Evolutionary conservation across 2,888 invertebrate species (phyloP), one percentile per base, ranked within the genome.

Genomic region (Nymphalis c-album): DNA sequence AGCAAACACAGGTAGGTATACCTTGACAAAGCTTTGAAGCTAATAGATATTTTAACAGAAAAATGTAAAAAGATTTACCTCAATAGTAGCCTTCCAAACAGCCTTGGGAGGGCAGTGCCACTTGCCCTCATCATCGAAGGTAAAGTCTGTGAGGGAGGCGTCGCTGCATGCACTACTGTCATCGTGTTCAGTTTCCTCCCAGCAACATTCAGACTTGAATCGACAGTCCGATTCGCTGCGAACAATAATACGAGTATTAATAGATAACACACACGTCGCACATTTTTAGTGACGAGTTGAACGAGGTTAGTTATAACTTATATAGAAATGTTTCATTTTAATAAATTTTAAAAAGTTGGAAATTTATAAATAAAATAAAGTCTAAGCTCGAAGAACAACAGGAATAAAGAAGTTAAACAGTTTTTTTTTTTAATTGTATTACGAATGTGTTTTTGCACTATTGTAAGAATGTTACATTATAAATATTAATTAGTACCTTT

Each of bases 71-170:
- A 20, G 35, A 40, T 8, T 7, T 82, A 95, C 95, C 92, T 96
- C 96, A 13, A 97, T 93, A 13, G 95, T 94, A 16, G 96, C 95
- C 78, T 96, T 96, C 95, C 97, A 97, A 53, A 98, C 94, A 57
- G 94, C 93, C 78, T 96, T 96, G 0, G 97, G 95, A 0, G 97
- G 95, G 73, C 95, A 94, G 72, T 95, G 95, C 96, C 96, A 97
- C 75, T 93, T 93, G 74, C 92, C 88, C 65, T 91, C 88, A 69
- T 93, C 92, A 61, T 88, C 91, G 48, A 85, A 81, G 3, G 91
- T 85, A 77, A 88, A 85, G 78, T 93, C 93, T 0, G 86, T 87
- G 31, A 92, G 84, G 0, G 91, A 91, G 20, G 84, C 80, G 71
- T 92, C 92, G 64, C 91, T 92, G 75, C 91, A 90, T 0, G 88